phyloP scores from a whole-genome alignment of 2,888 invertebrate genomes.

The Esperia sulphurella region DNA sequence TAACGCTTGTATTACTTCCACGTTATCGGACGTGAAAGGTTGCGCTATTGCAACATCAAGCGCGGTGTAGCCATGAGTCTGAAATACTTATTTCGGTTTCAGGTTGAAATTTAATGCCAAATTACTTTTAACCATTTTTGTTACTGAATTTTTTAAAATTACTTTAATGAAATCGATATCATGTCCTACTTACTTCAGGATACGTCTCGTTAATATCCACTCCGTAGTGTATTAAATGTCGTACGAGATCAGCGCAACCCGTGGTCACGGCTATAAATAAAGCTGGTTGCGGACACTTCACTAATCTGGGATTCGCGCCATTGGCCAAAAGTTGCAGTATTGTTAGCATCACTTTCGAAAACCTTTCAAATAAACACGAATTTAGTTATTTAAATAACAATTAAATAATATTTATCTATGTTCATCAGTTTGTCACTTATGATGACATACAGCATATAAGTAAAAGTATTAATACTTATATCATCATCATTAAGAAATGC shows the following conservation, averaged over 20 bases:
- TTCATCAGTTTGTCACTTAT: no score
- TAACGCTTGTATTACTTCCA: slow-evolving; percentile 41
- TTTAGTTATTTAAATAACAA: neutral
- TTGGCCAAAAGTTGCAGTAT: slow-evolving; percentile 45
- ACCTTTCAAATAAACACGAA: slow-evolving; percentile 28
- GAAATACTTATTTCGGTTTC: neutral
- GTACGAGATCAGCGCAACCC: slow-evolving; percentile 39
- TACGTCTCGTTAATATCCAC: slow-evolving; percentile 54
- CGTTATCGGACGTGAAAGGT: slow-evolving; percentile 36
- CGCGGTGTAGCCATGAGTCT: slow-evolving; percentile 43
- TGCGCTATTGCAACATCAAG: slow-evolving; percentile 53
- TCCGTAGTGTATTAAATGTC: slow-evolving; percentile 39
- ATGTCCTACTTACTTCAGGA: slow-evolving; percentile 38
- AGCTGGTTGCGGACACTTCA: slow-evolving; percentile 54
- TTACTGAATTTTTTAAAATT: no score
- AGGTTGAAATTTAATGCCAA: no score
- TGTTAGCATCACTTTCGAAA: slow-evolving; percentile 39
- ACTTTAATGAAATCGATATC: no score
- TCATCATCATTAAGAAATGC: neutral
- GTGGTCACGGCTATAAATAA: slow-evolving; percentile 44
- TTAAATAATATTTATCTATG: neutral
- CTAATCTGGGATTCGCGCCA: slow-evolving; percentile 51
- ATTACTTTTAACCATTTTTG: neutral
- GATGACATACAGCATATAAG: no score
- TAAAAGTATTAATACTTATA: no score